Percentiles rank a stretch among this genome's conserved stretches.
Conservation (phyloP, 2,113 vertebrate genomes). For the Gymnogyps californianus region DNA sequence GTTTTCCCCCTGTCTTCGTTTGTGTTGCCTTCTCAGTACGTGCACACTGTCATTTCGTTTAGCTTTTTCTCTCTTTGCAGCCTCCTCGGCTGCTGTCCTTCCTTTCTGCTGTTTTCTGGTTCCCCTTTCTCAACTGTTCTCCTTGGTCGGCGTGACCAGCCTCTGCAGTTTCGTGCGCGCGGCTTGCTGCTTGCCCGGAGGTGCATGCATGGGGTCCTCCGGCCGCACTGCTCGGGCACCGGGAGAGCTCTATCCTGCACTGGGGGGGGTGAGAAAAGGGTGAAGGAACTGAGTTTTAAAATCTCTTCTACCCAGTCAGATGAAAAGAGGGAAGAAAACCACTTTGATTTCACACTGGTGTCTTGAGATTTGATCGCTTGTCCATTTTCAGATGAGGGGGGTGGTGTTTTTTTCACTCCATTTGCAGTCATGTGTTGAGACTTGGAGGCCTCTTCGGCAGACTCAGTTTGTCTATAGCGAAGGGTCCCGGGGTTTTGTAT, state of each 20-base stretch:
- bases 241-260: conserved; percentile 66
- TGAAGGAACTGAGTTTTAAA: neutral
- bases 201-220: neutral
- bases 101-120: conserved; percentile 12
- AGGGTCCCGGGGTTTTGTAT: neutral
- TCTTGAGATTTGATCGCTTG: neutral
- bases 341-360: neutral
- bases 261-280: neutral
- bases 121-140: neutral
- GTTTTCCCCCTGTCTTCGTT: neutral
- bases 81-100: neutral
- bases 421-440: neutral
- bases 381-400: neutral
- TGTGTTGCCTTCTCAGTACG: neutral
- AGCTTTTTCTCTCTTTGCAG: neutral
- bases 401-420: neutral
- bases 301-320: neutral
- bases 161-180: neutral
- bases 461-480: neutral
- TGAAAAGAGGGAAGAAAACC: neutral
- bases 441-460: neutral
- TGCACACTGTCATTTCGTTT: neutral
- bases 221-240: neutral
- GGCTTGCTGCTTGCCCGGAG: neutral
- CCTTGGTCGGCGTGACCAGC: neutral